A percentile compares a stretch with the other conserved stretches of the same genome.
Conservation (phyloP, 2,797 vertebrate species). For the Euphonia xanthogaster region DNA sequence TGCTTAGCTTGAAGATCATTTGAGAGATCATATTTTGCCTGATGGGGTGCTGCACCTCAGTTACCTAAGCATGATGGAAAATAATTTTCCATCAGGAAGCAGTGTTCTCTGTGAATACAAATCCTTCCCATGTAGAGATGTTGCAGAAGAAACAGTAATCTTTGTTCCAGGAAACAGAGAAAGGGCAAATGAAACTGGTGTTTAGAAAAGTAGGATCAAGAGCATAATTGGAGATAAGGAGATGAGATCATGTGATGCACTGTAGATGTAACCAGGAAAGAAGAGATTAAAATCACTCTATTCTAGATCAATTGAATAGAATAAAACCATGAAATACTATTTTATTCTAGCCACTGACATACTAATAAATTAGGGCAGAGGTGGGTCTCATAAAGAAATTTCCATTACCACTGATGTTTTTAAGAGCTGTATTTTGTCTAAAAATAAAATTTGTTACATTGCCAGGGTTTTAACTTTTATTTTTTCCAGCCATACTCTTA, state of each 20-base stretch:
- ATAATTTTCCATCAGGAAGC: neutral
- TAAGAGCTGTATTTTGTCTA: neutral
- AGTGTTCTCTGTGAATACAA: neutral
- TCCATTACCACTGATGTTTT: conserved; percentile 31
- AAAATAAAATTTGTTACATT: neutral
- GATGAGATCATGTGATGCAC: neutral
- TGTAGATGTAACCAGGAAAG: neutral
- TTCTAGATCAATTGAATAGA: neutral
- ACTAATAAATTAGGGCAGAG: conserved; percentile 13
- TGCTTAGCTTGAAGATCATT: neutral
- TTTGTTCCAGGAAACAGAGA: neutral
- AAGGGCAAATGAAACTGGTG: neutral
- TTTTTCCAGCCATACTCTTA: conserved; percentile 11
- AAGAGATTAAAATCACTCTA: neutral
- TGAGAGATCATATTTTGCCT: neutral
- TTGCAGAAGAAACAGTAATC: neutral
- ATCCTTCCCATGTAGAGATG: neutral
- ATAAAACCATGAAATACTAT: neutral
- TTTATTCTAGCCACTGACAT: neutral
- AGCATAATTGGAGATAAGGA: neutral
- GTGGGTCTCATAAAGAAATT: conserved; percentile 18
- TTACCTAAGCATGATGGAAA: neutral
- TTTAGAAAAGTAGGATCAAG: neutral
- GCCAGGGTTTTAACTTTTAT: neutral
- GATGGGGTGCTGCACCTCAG: neutral